A percentile compares a stretch with the other conserved stretches of the same genome.
phyloP scores from a whole-genome alignment of 1,140 invertebrate species.

The Drosophila kohkoa region DNA sequence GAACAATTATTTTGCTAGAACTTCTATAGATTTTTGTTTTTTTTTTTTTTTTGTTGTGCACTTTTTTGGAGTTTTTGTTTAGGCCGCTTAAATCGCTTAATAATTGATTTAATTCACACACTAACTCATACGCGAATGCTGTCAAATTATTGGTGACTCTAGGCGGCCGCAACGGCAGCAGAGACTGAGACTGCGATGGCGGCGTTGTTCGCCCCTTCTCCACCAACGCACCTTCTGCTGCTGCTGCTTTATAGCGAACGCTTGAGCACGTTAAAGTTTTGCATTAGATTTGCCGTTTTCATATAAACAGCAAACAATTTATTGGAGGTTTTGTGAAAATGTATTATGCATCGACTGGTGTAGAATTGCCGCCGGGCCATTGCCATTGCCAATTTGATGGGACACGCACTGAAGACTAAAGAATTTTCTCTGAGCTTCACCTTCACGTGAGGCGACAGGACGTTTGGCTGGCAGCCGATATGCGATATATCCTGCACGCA shows the following conservation, averaged over 20 bases:
- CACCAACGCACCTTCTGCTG: slow-evolving; percentile 24
- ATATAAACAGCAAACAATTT: slow-evolving; percentile 84
- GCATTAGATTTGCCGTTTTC: slow-evolving; percentile 84
- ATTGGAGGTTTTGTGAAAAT: slow-evolving; percentile 84
- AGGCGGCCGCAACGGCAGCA: slow-evolving; percentile 37
- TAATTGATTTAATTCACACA: slow-evolving; percentile 49
- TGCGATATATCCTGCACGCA: slow-evolving; percentile 21
- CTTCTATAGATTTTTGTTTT: slow-evolving; percentile 2
- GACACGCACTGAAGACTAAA: slow-evolving; percentile 75
- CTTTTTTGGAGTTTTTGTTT: slow-evolving; percentile 33
- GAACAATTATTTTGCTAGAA: neutral
- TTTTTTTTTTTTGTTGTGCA: slow-evolving; percentile 12
- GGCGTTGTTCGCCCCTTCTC: slow-evolving; percentile 22
- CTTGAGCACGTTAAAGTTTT: slow-evolving; percentile 82
- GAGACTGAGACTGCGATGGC: slow-evolving; percentile 15
- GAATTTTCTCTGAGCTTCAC: slow-evolving; percentile 65
- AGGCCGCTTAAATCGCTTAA: slow-evolving; percentile 30
- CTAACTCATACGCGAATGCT: slow-evolving; percentile 31
- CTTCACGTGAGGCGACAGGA: slow-evolving; percentile 58
- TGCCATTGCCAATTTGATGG: slow-evolving; percentile 78
- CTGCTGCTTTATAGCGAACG: slow-evolving; percentile 72
- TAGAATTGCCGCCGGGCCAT: slow-evolving; percentile 77
- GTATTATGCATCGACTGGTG: slow-evolving; percentile 72
- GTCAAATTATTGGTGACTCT: slow-evolving; percentile 46
- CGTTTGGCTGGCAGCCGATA: slow-evolving; percentile 34